These are phyloP conservation scores for Brassicogethes aeneus DNA, from an alignment of 2,888 invertebrate genomes.

Conservation along the genomic window DNA sequence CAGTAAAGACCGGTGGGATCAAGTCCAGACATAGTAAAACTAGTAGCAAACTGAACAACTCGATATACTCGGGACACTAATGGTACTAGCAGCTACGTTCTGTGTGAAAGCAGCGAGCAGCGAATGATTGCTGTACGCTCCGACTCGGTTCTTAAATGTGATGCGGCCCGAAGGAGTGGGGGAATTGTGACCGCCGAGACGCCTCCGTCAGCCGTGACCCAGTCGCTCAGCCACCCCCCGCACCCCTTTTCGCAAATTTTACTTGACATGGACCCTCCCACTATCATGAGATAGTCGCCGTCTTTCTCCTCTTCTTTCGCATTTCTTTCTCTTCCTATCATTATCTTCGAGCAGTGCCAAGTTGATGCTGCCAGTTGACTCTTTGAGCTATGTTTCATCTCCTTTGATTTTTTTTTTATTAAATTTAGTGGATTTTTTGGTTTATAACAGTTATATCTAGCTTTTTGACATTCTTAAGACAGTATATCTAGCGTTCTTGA, in stretches of 20 bases:
- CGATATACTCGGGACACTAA: constrained; percentile 25
- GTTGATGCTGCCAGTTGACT: too few relatives aligned
- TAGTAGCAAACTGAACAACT: constrained; percentile 12
- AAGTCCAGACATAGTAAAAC: constrained; percentile 31
- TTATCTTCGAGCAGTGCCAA: too few relatives aligned
- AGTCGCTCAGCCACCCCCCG: constrained; percentile 38
- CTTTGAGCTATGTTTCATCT: too few relatives aligned
- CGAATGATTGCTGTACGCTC: constrained; percentile 12
- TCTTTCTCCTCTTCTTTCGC: background rate
- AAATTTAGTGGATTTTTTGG: too few relatives aligned
- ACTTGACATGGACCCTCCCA: too few relatives aligned
- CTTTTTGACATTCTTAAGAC: too few relatives aligned
- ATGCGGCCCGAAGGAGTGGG: constrained; percentile 8
- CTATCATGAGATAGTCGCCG: background rate
- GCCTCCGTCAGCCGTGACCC: constrained; percentile 38
- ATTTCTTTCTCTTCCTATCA: background rate
- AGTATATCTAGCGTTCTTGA: too few relatives aligned
- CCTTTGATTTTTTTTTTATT: too few relatives aligned
- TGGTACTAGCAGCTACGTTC: constrained; percentile 14
- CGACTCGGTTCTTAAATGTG: constrained; percentile 2
- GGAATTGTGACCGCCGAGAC: constrained; percentile 30
- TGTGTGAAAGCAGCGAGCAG: constrained; percentile 6
- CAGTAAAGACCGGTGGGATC: constrained; percentile 37
- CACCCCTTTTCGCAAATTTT: constrained; percentile 27
- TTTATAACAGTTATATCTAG: too few relatives aligned